These are phyloP conservation scores for Leistus spinibarbis DNA, from an alignment of 2,888 invertebrate genomes.

Conservation along the genomic window DNA sequence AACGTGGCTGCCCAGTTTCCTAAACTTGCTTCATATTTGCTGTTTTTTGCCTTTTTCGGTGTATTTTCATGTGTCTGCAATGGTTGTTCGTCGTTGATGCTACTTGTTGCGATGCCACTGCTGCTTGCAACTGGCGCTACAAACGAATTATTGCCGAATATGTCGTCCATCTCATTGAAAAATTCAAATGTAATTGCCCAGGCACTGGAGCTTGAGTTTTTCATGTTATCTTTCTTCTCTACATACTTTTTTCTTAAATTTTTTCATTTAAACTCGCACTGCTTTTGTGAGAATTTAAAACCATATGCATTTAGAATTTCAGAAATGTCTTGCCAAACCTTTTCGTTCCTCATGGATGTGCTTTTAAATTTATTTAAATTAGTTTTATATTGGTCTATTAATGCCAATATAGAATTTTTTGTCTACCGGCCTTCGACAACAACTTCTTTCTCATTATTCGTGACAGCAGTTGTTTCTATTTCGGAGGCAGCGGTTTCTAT, in stretches of 20 bases:
- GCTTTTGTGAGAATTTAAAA: not conserved
- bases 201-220: not conserved
- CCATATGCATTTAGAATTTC: not conserved
- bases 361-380: not conserved
- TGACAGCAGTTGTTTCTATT: too few relatives aligned
- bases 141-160: not conserved
- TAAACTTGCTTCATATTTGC: not conserved
- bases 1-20: not conserved
- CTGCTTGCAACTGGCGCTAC: not conserved
- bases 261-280: not conserved
- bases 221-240: not conserved
- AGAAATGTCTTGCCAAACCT: not conserved
- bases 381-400: not conserved
- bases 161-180: not conserved
- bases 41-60: not conserved
- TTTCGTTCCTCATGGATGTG: not conserved
- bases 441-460: not conserved
- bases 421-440: not conserved
- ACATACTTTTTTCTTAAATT: not conserved
- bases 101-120: not conserved
- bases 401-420: not conserved
- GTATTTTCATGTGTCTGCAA: not conserved
- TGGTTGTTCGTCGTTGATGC: not conserved
- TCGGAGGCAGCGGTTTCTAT: too few relatives aligned
- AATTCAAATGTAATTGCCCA: not conserved